phyloP scores from a whole-genome alignment of 2,888 invertebrate species.

The Hemicrepidius hirtus region DNA sequence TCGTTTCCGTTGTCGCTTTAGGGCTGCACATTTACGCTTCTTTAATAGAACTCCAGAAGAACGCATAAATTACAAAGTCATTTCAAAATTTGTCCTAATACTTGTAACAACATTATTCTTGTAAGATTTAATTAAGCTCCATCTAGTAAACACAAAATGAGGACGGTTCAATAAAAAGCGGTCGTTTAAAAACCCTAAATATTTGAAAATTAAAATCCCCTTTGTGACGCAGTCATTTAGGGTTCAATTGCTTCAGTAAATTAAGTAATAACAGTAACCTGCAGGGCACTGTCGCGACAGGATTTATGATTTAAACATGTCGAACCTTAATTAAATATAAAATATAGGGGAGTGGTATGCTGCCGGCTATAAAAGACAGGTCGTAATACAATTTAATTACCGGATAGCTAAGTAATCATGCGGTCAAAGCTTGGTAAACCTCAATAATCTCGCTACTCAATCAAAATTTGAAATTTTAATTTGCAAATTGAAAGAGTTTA shows the following conservation, averaged over 20 bases:
- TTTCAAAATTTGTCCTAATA: neutral
- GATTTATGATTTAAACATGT: conserved; percentile 57
- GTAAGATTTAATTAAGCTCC: neutral
- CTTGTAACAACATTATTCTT: neutral
- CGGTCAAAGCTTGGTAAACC: conserved; percentile 42
- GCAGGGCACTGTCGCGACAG: conserved; percentile 42
- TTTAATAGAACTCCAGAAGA: neutral
- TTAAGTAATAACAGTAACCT: conserved; percentile 48
- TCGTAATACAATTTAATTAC: conserved; percentile 53
- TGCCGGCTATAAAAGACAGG: conserved; percentile 54
- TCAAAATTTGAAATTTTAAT: conserved; percentile 40
- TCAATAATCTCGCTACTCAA: conserved; percentile 4
- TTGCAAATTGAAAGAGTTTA: conserved; percentile 19
- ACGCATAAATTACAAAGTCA: neutral
- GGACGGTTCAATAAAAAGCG: neutral
- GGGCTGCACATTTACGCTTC: conserved; percentile 9
- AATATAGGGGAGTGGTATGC: conserved; percentile 51
- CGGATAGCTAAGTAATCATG: conserved; percentile 53
- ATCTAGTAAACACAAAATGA: neutral
- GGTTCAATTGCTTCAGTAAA: conserved; percentile 35
- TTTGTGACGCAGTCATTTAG: conserved; percentile 26
- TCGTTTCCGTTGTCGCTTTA: conserved; percentile 35
- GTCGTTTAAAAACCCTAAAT: neutral
- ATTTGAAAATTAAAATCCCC: conserved; percentile 8
- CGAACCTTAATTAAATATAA: conserved; percentile 58